Evolutionary conservation across 2,113 vertebrate species (phyloP).

Genomic region (Rattus norvegicus): DNA sequence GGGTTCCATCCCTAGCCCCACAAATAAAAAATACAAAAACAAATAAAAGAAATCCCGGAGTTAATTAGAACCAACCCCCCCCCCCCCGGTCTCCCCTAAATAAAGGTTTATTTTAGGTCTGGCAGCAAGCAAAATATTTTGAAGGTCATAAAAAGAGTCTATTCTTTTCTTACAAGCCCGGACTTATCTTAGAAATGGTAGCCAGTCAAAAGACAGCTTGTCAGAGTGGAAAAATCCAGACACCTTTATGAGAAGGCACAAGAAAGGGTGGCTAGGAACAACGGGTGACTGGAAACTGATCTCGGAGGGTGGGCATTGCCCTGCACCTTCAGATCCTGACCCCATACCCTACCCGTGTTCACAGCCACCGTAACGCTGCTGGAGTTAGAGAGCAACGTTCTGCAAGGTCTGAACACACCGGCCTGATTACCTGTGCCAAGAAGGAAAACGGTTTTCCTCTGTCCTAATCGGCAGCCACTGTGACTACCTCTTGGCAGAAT

Average conservation of each 20-base stretch:
- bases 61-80: background rate
- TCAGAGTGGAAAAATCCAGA: background rate
- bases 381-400: background rate
- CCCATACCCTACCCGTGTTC: background rate
- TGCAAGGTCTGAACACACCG: background rate
- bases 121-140: background rate
- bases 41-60: background rate
- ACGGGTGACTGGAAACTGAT: background rate
- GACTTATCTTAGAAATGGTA: constrained; percentile 17
- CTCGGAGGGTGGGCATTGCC: background rate
- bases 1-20: background rate
- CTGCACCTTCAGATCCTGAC: background rate
- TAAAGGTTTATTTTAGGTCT: background rate
- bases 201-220: background rate
- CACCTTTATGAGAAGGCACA: background rate
- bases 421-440: background rate
- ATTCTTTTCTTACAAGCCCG: constrained; percentile 21
- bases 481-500: constrained; percentile 41
- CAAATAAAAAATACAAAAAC: background rate
- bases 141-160: constrained; percentile 10
- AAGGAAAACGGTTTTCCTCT: background rate
- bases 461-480: background rate
- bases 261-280: background rate
- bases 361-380: background rate
- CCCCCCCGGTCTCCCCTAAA: background rate